Evolutionary conservation across 2,797 vertebrate species (phyloP).

Genomic region (Gambelia wislizenii): DNA sequence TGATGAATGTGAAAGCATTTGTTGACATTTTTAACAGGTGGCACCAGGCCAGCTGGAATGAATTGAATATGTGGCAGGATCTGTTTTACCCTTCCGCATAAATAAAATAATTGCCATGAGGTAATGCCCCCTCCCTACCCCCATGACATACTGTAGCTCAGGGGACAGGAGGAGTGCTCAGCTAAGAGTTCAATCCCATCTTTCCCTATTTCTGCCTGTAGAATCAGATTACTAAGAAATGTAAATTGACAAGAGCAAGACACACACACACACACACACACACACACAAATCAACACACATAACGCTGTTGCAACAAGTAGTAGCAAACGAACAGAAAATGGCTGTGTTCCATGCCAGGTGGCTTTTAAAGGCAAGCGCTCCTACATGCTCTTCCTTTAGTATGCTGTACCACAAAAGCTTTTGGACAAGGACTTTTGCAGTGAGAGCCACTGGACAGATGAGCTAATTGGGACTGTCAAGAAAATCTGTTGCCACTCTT

Average conservation of each 20-base stretch:
- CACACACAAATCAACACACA: not conserved
- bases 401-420: constrained; percentile 1
- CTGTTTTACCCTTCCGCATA: not conserved
- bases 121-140: not conserved
- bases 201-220: constrained; percentile 29
- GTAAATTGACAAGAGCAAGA: constrained; percentile 3
- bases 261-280: too few species aligned
- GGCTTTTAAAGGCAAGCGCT: constrained; percentile 45
- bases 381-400: not conserved
- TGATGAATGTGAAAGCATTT: constrained; percentile 4
- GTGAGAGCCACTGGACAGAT: constrained; percentile 41
- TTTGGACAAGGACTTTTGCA: constrained; percentile 27
- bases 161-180: not conserved
- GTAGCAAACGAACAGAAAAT: constrained; percentile 40
- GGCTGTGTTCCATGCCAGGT: constrained; percentile 43
- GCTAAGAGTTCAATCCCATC: not conserved
- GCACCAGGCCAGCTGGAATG: constrained; percentile 3
- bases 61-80: constrained; percentile 20
- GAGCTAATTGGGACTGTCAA: constrained; percentile 57
- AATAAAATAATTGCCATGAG: constrained; percentile 11
- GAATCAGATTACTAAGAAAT: not conserved
- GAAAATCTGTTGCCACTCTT: constrained; percentile 60
- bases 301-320: constrained; percentile 5
- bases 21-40: not conserved
- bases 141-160: not conserved